These are phyloP conservation scores for Brotula barbata DNA, from an alignment of 2,797 vertebrate genomes.

Conservation along the genomic window DNA sequence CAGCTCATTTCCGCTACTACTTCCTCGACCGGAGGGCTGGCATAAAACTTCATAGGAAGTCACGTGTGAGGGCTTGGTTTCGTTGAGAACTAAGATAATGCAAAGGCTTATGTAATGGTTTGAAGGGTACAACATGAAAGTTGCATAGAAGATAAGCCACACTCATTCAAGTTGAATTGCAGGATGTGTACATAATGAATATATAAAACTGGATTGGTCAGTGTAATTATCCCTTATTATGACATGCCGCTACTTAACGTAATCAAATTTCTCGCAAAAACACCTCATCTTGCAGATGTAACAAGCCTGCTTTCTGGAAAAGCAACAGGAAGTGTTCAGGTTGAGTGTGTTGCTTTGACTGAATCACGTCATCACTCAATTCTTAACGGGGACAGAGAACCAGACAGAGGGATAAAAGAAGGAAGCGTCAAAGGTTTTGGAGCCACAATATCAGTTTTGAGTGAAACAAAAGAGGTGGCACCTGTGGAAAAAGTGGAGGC, in stretches of 20 bases:
- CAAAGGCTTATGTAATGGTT: neutral
- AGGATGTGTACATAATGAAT: neutral
- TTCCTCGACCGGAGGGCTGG: neutral
- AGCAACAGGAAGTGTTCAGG: neutral
- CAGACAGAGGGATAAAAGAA: slow-evolving; percentile 10
- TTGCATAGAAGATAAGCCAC: too few species aligned
- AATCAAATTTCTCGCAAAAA: slow-evolving; percentile 26
- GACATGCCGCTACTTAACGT: slow-evolving; percentile 1
- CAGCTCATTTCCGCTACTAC: slow-evolving; percentile 31
- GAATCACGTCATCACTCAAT: slow-evolving; percentile 8
- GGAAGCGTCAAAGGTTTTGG: neutral
- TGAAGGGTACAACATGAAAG: neutral
- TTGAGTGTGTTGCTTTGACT: slow-evolving; percentile 10
- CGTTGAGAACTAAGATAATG: slow-evolving; percentile 20
- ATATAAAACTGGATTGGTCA: neutral
- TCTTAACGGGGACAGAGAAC: neutral
- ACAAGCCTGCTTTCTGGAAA: slow-evolving; percentile 25
- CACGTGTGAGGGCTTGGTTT: slow-evolving; percentile 39
- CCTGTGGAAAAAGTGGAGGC: slow-evolving; percentile 63
- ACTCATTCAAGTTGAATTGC: too few species aligned
- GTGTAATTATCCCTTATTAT: neutral
- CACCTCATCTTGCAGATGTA: neutral
- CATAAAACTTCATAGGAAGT: slow-evolving; percentile 24
- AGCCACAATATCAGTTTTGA: slow-evolving; percentile 19
- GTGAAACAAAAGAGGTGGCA: slow-evolving; percentile 39